phyloP scores from a whole-genome alignment of 2,797 vertebrate species.

The Aselliscus stoliczkanus region DNA sequence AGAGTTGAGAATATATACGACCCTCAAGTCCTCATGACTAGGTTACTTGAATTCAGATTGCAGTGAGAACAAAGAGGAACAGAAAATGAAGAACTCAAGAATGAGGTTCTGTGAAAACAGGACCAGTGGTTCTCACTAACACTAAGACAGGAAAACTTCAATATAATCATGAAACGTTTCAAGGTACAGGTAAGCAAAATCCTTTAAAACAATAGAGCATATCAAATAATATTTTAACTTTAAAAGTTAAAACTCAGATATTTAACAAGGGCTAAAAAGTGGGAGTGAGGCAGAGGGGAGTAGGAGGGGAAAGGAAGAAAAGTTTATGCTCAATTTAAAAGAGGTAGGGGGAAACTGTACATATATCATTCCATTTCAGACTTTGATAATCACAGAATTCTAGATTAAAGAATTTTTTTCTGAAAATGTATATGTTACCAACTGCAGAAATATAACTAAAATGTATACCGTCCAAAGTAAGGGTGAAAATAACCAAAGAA shows the following conservation, averaged over 20 bases:
- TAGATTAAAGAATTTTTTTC: not conserved
- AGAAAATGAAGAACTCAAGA: not conserved
- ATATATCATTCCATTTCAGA: not conserved
- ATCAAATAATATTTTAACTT: conserved; percentile 22
- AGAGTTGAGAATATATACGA: not conserved
- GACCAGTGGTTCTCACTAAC: not conserved
- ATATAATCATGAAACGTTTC: not conserved
- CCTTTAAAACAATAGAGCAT: not conserved
- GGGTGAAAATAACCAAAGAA: not conserved
- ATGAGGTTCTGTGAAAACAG: not conserved
- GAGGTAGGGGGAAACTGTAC: not conserved
- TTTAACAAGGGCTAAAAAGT: not conserved
- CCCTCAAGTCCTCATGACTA: not conserved
- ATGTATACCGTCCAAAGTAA: not conserved
- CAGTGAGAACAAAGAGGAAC: not conserved
- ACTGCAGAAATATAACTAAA: not conserved
- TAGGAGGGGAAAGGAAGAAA: not conserved
- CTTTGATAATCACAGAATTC: not conserved
- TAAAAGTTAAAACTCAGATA: conserved; percentile 8
- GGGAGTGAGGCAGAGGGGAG: not conserved
- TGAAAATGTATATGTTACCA: not conserved
- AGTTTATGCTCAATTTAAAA: not conserved
- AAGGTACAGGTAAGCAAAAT: not conserved
- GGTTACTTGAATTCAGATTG: not conserved
- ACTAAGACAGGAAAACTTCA: not conserved